A percentile compares a stretch with the other conserved stretches of the same genome.
Conservation (phyloP, 2,888 invertebrate genomes). For the Drosophila macrothrix region DNA sequence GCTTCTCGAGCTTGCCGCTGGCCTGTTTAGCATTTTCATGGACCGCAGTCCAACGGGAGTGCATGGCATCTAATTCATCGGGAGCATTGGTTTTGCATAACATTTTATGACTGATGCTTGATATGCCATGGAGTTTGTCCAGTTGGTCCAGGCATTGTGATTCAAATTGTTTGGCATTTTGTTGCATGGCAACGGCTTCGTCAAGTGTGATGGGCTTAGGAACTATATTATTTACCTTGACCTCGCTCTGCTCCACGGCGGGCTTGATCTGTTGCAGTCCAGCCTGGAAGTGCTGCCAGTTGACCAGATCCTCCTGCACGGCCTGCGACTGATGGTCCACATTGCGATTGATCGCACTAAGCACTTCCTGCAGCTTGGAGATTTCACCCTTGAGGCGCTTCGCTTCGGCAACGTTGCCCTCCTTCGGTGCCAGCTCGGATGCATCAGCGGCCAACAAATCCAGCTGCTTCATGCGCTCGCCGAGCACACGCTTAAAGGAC, state of each 20-base stretch:
- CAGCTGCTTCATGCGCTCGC: slow-evolving; percentile 90
- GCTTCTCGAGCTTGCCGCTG: slow-evolving; percentile 91
- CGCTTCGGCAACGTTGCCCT: slow-evolving; percentile 89
- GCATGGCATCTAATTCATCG: slow-evolving; percentile 93
- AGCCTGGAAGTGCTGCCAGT: slow-evolving; percentile 94
- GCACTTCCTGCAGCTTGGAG: slow-evolving; percentile 90
- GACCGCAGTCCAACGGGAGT: slow-evolving; percentile 94
- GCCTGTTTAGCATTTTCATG: slow-evolving; percentile 92
- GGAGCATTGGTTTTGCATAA: slow-evolving; percentile 91
- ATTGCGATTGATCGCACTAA: slow-evolving; percentile 91
- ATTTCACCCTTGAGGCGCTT: slow-evolving; percentile 91
- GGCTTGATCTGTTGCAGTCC: slow-evolving; percentile 93
- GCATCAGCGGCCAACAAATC: slow-evolving; percentile 92
- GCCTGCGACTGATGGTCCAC: slow-evolving; percentile 91
- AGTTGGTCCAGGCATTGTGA: slow-evolving; percentile 92
- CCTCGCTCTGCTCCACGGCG: slow-evolving; percentile 95
- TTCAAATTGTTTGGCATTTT: slow-evolving; percentile 90
- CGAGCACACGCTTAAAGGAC: slow-evolving; percentile 90
- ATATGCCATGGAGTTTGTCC: slow-evolving; percentile 90
- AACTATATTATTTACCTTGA: slow-evolving; percentile 87
- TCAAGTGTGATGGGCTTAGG: slow-evolving; percentile 91
- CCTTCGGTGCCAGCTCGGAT: slow-evolving; percentile 88
- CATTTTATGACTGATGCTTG: slow-evolving; percentile 90
- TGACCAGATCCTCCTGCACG: slow-evolving; percentile 91
- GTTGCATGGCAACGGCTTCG: slow-evolving; percentile 92